A percentile compares a stretch with the other conserved stretches of the same genome.
Evolutionary conservation across 2,797 vertebrate genomes (phyloP).

Genomic region (Dicrostonyx torquatus): DNA sequence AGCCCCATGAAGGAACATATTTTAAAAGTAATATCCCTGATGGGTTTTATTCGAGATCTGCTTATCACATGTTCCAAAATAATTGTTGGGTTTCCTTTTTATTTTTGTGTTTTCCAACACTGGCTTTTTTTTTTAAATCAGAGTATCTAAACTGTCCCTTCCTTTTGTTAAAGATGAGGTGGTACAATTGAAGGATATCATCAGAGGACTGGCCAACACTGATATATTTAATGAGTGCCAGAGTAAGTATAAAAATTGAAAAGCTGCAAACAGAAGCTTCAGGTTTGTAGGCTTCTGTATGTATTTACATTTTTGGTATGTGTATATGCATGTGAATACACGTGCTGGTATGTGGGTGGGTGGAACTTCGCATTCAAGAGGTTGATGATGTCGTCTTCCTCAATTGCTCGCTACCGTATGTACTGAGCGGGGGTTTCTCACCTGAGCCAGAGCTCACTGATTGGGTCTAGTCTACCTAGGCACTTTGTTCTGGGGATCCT

Average conservation of each 20-base stretch:
- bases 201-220: conserved; percentile 19
- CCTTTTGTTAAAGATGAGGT: conserved; percentile 29
- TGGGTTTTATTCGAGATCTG: conserved; percentile 3
- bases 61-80: neutral
- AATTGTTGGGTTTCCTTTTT: neutral
- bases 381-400: neutral
- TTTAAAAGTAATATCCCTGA: neutral
- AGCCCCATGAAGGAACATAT: neutral
- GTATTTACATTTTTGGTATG: neutral
- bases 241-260: conserved; percentile 66
- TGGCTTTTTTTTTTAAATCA: neutral
- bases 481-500: neutral
- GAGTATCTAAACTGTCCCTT: neutral
- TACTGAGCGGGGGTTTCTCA: neutral
- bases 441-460: neutral
- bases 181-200: conserved; percentile 44
- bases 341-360: neutral
- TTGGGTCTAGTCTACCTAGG: neutral
- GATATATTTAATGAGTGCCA: conserved; percentile 56
- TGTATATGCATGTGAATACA: neutral
- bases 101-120: conserved; percentile 53
- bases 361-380: neutral
- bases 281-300: neutral
- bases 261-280: neutral
- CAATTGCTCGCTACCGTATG: neutral